phyloP scores from a whole-genome alignment of 2,888 invertebrate species.

The Saturnia pavonia region DNA sequence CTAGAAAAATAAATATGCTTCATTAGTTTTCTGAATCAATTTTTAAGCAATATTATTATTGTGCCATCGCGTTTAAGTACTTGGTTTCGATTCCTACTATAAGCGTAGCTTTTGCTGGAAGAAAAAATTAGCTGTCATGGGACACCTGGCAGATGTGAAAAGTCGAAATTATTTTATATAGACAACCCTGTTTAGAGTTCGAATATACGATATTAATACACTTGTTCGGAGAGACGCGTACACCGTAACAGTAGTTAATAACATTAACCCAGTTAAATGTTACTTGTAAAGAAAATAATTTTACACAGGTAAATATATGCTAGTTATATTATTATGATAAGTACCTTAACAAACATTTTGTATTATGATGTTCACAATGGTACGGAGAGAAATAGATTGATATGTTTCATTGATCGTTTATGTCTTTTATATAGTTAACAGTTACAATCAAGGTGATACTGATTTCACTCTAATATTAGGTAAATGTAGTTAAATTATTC shows the following conservation, averaged over 20 bases:
- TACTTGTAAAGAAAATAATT: background rate
- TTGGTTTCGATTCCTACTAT: background rate
- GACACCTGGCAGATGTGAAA: too few species aligned
- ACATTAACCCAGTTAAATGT: background rate
- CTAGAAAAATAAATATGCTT: background rate
- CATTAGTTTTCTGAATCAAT: background rate
- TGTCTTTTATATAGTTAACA: conserved; percentile 24
- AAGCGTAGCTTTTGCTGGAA: too few species aligned
- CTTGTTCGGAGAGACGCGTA: background rate
- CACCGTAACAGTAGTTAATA: background rate
- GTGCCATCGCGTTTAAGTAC: background rate
- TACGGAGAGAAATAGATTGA: conserved; percentile 17
- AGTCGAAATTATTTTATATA: too few species aligned
- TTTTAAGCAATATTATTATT: background rate
- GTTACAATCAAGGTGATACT: conserved; percentile 16
- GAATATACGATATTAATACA: background rate
- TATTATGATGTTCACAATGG: background rate
- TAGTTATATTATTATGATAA: background rate
- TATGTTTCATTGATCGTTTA: conserved; percentile 16
- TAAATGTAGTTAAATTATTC: conserved; percentile 11
- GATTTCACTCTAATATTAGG: conserved; percentile 16
- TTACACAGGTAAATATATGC: background rate
- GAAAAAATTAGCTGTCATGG: too few species aligned
- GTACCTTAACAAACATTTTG: conserved; percentile 10
- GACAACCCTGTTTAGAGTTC: too few species aligned